Evolutionary conservation across 92 coral and sea anemone species (phyloP).

Genomic region (Porites cylindrica): DNA sequence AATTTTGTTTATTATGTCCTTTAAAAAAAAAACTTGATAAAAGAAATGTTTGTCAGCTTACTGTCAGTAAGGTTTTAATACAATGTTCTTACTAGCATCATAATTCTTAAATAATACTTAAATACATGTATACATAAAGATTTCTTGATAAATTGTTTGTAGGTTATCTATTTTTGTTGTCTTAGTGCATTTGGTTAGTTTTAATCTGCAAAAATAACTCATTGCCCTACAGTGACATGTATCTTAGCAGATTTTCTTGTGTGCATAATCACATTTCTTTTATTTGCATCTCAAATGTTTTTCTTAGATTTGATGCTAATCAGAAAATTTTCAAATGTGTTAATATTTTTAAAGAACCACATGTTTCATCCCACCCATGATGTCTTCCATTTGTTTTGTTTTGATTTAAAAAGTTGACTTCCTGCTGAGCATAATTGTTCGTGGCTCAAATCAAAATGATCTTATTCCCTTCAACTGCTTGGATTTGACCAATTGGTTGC

Average conservation of each 20-base stretch:
- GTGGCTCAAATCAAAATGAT: slow-evolving; percentile 25
- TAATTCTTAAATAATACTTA: neutral
- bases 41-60: neutral
- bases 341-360: neutral
- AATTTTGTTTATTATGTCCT: neutral
- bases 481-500: slow-evolving; percentile 5
- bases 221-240: neutral
- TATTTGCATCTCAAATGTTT: too few species aligned
- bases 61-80: neutral
- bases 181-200: neutral
- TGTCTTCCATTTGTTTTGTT: slow-evolving; percentile 6
- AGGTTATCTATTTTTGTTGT: neutral
- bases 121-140: too few species aligned
- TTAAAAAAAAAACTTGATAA: neutral
- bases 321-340: neutral
- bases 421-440: slow-evolving; percentile 34
- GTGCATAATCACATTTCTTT: too few species aligned
- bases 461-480: slow-evolving; percentile 11
- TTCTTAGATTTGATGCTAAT: neutral
- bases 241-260: neutral
- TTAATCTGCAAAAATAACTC: neutral
- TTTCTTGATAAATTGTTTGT: neutral
- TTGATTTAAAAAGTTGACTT: neutral
- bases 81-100: neutral
- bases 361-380: slow-evolving; percentile 1